A percentile compares a stretch with the other conserved stretches of the same genome.
Conservation (phyloP, 30 jellyfish, hydroid and myxozoan species). For the Morbakka virulenta region DNA sequence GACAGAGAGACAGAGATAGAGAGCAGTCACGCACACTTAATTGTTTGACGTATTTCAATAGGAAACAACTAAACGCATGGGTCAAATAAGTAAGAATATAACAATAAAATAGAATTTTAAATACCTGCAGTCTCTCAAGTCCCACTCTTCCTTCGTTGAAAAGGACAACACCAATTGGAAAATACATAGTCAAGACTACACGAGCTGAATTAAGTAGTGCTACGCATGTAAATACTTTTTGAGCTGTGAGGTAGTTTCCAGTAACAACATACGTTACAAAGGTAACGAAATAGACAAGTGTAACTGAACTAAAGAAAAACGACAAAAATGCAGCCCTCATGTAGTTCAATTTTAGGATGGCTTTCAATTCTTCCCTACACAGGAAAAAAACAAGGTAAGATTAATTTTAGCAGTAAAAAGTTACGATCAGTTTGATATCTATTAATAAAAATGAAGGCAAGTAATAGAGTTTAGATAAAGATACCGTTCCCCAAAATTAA, state of each 20-base stretch:
- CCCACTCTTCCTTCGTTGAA: slow-evolving; percentile 81
- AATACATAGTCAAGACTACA: slow-evolving; percentile 61
- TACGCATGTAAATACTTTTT: slow-evolving; percentile 77
- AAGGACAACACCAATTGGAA: slow-evolving; percentile 84
- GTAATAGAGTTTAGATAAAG: too few species aligned
- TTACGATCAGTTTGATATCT: too few species aligned
- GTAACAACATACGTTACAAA: slow-evolving; percentile 75
- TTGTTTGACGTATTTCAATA: too few species aligned
- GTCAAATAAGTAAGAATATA: too few species aligned
- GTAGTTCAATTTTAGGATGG: slow-evolving; percentile 53
- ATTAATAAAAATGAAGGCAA: too few species aligned
- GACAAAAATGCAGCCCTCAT: slow-evolving; percentile 87
- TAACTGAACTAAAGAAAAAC: slow-evolving; percentile 84
- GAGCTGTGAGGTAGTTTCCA: slow-evolving; percentile 74
- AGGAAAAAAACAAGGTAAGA: too few species aligned
- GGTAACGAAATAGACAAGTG: slow-evolving; percentile 75
- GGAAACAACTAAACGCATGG: too few species aligned
- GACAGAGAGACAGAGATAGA: too few species aligned
- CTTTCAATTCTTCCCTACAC: slow-evolving; percentile 72
- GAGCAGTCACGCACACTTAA: too few species aligned
- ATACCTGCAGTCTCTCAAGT: slow-evolving; percentile 80
- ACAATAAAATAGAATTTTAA: too few species aligned
- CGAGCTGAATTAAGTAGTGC: slow-evolving; percentile 71
- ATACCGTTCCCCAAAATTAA: too few species aligned
- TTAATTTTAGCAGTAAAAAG: too few species aligned